phyloP scores from a whole-genome alignment of 2,113 vertebrate species.

The Sylvilagus bachmani region DNA sequence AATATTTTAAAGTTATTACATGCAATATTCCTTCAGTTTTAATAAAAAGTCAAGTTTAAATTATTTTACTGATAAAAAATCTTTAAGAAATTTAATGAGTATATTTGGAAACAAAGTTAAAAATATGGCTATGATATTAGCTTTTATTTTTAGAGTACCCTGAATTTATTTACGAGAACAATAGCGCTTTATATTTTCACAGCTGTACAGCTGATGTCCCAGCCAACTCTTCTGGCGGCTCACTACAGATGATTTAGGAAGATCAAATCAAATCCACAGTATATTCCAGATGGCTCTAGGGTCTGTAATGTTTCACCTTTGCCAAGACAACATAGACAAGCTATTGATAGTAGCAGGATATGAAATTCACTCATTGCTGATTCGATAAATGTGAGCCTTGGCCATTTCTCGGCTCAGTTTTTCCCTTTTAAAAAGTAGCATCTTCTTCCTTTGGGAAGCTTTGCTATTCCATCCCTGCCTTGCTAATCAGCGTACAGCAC shows the following conservation, averaged over 20 bases:
- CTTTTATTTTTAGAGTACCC: not conserved
- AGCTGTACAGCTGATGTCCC: not conserved
- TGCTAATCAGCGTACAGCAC: not conserved
- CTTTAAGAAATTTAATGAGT: not conserved
- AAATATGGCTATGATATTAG: not conserved
- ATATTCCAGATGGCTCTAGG: not conserved
- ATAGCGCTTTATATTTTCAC: constrained; percentile 20
- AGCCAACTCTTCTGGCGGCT: not conserved
- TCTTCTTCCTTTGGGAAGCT: not conserved
- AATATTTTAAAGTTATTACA: not conserved
- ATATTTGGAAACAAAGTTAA: not conserved
- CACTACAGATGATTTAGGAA: not conserved
- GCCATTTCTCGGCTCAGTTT: not conserved
- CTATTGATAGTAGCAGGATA: not conserved
- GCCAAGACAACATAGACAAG: not conserved
- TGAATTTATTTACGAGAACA: constrained; percentile 13
- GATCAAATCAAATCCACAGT: not conserved
- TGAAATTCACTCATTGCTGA: not conserved
- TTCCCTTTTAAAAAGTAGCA: not conserved
- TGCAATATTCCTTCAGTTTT: constrained; percentile 6
- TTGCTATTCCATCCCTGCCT: not conserved
- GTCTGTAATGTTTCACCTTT: constrained; percentile 41
- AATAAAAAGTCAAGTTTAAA: constrained; percentile 17
- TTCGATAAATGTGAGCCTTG: not conserved
- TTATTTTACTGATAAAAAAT: constrained; percentile 36